These are phyloP conservation scores for Catocala nupta DNA, from an alignment of 2,888 invertebrate species.

Conservation along the genomic window DNA sequence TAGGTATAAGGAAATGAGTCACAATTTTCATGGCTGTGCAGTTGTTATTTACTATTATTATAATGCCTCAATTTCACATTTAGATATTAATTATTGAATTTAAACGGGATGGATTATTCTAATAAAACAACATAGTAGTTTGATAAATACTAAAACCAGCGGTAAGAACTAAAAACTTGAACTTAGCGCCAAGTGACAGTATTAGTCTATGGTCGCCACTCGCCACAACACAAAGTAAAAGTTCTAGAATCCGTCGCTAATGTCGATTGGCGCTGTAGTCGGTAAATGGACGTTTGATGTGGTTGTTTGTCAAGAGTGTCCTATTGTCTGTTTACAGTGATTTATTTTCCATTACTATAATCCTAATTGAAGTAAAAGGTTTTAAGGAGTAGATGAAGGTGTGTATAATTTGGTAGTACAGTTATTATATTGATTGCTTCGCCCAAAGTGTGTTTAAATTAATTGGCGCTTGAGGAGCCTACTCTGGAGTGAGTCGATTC, in stretches of 20 bases:
- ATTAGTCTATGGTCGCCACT: slow-evolving; percentile 70
- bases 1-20: too few species aligned
- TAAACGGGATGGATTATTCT: too few species aligned
- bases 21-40: too few species aligned
- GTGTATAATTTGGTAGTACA: slow-evolving; percentile 55
- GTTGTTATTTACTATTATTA: too few species aligned
- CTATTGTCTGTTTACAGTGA: slow-evolving; percentile 89
- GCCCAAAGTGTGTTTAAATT: slow-evolving; percentile 51
- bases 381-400: slow-evolving; percentile 91
- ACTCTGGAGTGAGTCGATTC: slow-evolving; percentile 74
- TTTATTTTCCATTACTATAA: slow-evolving; percentile 78
- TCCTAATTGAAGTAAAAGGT: slow-evolving; percentile 81
- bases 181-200: slow-evolving; percentile 25
- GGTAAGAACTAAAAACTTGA: background rate
- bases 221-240: slow-evolving; percentile 67
- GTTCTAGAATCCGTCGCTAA: slow-evolving; percentile 74
- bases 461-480: slow-evolving; percentile 78
- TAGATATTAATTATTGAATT: too few species aligned
- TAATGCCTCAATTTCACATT: too few species aligned
- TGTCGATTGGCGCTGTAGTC: slow-evolving; percentile 86
- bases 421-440: slow-evolving; percentile 52
- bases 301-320: slow-evolving; percentile 89
- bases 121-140: too few species aligned
- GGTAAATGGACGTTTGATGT: slow-evolving; percentile 90
- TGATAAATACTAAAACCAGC: too few species aligned